Percentiles rank a stretch among this genome's conserved stretches.
These are phyloP conservation scores for Dryocosmus kuriphilus DNA, from an alignment of 2,888 invertebrate species.

Conservation along the genomic window DNA sequence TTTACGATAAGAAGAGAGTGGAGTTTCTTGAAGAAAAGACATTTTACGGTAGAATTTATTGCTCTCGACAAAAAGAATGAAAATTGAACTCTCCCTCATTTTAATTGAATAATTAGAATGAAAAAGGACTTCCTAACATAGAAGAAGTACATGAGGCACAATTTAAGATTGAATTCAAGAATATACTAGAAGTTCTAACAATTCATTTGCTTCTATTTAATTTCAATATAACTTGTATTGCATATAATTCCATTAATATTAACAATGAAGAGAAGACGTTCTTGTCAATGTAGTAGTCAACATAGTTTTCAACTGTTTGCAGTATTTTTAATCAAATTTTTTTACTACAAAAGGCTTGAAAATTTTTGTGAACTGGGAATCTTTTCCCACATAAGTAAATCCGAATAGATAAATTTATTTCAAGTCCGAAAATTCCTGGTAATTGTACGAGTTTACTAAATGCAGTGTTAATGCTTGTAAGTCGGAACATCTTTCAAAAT, in stretches of 20 bases:
- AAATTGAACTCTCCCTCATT: background rate
- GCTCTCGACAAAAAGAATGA: constrained; percentile 1
- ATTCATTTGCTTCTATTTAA: no score
- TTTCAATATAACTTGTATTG: no score
- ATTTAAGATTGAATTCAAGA: no score
- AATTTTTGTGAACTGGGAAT: no score
- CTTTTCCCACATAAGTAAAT: background rate
- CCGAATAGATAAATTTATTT: constrained; percentile 35
- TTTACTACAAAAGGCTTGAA: no score
- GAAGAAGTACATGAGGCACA: no score
- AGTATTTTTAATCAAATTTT: no score
- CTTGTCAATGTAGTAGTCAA: no score
- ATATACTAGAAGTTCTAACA: no score
- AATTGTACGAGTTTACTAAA: constrained; percentile 49
- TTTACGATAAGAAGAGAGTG: constrained; percentile 24
- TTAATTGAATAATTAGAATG: background rate
- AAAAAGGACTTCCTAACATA: background rate
- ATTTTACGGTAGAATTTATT: background rate
- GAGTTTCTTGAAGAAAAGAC: background rate
- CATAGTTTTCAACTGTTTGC: no score
- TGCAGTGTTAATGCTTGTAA: constrained; percentile 49
- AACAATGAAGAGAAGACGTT: no score
- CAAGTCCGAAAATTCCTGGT: constrained; percentile 47
- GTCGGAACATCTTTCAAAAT: constrained; percentile 40
- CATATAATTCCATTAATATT: no score